A percentile compares a stretch with the other conserved stretches of the same genome.
Conservation (phyloP, 2,888 invertebrate species). For the Meteorus cinctellus region DNA sequence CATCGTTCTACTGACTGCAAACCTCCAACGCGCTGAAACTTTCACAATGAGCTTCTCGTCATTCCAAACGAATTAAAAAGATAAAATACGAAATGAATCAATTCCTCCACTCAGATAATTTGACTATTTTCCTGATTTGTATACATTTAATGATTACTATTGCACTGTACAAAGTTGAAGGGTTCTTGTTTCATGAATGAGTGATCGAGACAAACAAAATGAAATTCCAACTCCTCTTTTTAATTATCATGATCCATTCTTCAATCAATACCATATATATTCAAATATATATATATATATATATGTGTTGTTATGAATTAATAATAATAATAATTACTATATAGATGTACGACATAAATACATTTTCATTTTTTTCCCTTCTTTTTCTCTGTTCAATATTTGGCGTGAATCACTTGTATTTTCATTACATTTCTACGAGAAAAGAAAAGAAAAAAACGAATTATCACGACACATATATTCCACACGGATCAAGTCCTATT, state of each 20-base stretch:
- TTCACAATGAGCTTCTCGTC: too few relatives aligned
- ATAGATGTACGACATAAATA: constrained; percentile 60
- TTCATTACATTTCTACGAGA: constrained; percentile 32
- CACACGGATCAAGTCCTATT: constrained; percentile 4
- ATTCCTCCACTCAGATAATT: too few relatives aligned
- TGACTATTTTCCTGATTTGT: too few relatives aligned
- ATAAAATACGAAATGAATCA: too few relatives aligned
- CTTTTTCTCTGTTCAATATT: constrained; percentile 59
- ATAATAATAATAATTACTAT: constrained; percentile 34
- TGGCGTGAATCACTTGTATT: constrained; percentile 65
- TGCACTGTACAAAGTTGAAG: background rate
- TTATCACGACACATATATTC: background rate
- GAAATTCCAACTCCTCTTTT: constrained; percentile 34
- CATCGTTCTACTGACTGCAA: too few relatives aligned
- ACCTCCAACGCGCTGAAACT: too few relatives aligned
- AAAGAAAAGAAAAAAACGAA: background rate
- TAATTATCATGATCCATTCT: constrained; percentile 22
- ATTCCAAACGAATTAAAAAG: too few relatives aligned
- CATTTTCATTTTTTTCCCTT: constrained; percentile 47
- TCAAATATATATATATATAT: background rate
- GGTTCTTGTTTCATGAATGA: constrained; percentile 2
- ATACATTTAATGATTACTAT: too few relatives aligned
- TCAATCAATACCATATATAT: background rate
- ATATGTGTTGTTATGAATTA: constrained; percentile 19
- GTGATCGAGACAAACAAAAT: constrained; percentile 21